Percentiles rank a stretch among this genome's conserved stretches.
phyloP scores from a whole-genome alignment of 2,888 invertebrate species.

The Agrilus mali region DNA sequence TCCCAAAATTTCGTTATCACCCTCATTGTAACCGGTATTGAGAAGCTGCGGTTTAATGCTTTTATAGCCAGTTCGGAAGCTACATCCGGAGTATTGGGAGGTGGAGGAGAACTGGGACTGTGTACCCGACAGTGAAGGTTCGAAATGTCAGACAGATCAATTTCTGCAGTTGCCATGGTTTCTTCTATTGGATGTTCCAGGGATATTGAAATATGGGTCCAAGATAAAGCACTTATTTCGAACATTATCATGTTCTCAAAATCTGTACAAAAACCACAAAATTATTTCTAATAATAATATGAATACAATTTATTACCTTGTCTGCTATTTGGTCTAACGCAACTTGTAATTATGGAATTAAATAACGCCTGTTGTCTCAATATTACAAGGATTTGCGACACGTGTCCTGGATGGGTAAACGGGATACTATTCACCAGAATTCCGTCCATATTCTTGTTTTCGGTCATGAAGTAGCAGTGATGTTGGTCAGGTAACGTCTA shows the following conservation, averaged over 20 bases:
- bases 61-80: constrained; percentile 45
- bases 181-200: constrained; percentile 89
- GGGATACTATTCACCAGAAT: constrained; percentile 69
- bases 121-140: constrained; percentile 68
- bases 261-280: constrained; percentile 36
- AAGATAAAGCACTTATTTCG: constrained; percentile 81
- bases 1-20: constrained; percentile 80
- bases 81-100: constrained; percentile 29
- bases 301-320: constrained; percentile 43
- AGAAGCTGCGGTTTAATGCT: constrained; percentile 77
- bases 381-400: constrained; percentile 72
- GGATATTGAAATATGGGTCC: constrained; percentile 79
- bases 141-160: constrained; percentile 71
- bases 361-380: constrained; percentile 85
- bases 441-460: constrained; percentile 63
- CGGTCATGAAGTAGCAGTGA: constrained; percentile 89
- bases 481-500: constrained; percentile 85
- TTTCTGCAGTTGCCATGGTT: constrained; percentile 84
- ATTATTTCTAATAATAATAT: not conserved
- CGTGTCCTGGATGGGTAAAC: constrained; percentile 88
- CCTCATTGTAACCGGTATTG: constrained; percentile 85
- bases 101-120: constrained; percentile 39
- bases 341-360: constrained; percentile 78
- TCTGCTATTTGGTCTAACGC: constrained; percentile 70
- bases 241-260: constrained; percentile 72